Conservation (phyloP, 2,888 invertebrate genomes). For the Leucophora obtusa region DNA sequence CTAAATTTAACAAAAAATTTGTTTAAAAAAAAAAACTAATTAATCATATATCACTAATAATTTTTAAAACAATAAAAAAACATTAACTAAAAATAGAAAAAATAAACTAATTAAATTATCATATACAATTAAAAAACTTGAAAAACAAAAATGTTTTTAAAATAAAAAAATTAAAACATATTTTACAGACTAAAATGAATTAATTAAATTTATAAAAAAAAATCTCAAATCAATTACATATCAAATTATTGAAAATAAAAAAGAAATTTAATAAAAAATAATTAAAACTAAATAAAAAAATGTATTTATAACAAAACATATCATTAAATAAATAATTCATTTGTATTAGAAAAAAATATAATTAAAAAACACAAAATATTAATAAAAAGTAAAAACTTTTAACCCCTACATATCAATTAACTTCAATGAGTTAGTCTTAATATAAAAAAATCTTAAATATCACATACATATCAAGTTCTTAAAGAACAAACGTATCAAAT, state of each 20-base stretch:
- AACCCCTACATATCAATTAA: slow-evolving; percentile 5
- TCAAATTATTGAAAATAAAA: slow-evolving; percentile 1
- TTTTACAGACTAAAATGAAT: background rate
- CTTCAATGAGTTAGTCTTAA: slow-evolving; percentile 42
- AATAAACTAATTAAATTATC: too few species aligned
- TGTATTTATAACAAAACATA: slow-evolving; percentile 30
- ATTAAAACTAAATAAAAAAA: background rate
- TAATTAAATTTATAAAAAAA: background rate
- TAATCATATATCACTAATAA: too few species aligned
- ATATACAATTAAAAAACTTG: too few species aligned
- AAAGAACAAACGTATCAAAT: slow-evolving; percentile 52
- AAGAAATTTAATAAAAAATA: background rate
- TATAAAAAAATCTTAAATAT: slow-evolving; percentile 46
- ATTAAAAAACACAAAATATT: background rate
- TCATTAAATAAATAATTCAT: slow-evolving; percentile 25
- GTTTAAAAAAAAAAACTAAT: too few species aligned
- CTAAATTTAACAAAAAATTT: too few species aligned
- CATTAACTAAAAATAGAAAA: too few species aligned
- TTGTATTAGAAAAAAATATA: background rate
- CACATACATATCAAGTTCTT: slow-evolving; percentile 66
- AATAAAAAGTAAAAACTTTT: too few species aligned
- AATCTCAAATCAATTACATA: slow-evolving; percentile 2
- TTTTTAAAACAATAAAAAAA: too few species aligned
- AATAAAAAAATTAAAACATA: background rate
- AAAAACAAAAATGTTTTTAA: background rate